Conservation (phyloP, 2,888 invertebrate genomes). For the Zhuqinia jingwanae region DNA sequence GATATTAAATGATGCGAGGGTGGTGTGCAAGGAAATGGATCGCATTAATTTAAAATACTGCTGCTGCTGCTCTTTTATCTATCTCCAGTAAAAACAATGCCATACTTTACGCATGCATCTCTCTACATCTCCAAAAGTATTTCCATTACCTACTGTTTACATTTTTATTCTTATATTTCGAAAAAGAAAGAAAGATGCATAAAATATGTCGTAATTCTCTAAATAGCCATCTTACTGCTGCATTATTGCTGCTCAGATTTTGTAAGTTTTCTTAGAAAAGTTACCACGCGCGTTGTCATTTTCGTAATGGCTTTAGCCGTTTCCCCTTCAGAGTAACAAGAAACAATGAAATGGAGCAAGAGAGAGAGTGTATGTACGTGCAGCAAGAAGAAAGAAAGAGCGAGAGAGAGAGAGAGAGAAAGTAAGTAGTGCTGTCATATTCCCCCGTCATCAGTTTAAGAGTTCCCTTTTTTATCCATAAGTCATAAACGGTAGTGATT, state of each 20-base stretch:
- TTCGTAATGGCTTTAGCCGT: too few relatives aligned
- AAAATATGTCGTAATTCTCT: too few relatives aligned
- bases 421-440: not conserved
- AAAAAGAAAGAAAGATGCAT: slow-evolving; percentile 7
- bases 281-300: too few relatives aligned
- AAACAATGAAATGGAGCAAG: too few relatives aligned
- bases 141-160: slow-evolving; percentile 9
- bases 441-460: slow-evolving; percentile 15
- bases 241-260: not conserved
- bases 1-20: slow-evolving; percentile 13
- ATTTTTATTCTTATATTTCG: slow-evolving; percentile 16
- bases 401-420: too few relatives aligned
- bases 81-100: not conserved
- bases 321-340: too few relatives aligned
- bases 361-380: too few relatives aligned
- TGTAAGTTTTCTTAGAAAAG: not conserved
- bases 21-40: slow-evolving; percentile 5
- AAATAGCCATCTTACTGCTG: slow-evolving; percentile 5
- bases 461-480: slow-evolving; percentile 41
- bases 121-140: too few relatives aligned
- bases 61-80: too few relatives aligned
- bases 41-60: slow-evolving; percentile 30
- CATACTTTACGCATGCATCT: too few relatives aligned
- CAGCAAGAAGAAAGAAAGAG: too few relatives aligned
- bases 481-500: slow-evolving; percentile 53